phyloP scores from a whole-genome alignment of 2,797 vertebrate genomes.

The Crax fasciolata region DNA sequence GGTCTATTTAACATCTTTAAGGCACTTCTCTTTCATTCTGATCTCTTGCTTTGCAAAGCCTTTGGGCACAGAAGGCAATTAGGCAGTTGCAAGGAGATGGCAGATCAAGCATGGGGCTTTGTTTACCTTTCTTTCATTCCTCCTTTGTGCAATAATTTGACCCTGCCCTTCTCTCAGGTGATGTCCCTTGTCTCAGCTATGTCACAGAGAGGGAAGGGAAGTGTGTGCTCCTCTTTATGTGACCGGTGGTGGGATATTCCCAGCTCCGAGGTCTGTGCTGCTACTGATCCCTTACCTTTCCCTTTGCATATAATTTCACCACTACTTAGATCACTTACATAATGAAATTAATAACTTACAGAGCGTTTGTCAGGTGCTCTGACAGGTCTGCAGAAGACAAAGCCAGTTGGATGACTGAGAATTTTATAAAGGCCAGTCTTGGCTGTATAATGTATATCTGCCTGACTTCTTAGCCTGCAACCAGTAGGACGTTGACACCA shows the following conservation, averaged over 20 bases:
- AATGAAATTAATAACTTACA: neutral
- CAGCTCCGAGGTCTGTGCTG: neutral
- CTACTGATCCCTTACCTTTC: neutral
- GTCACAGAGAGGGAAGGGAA: neutral
- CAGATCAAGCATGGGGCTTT: neutral
- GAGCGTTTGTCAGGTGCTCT: neutral
- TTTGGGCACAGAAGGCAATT: constrained; percentile 73
- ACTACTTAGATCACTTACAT: neutral
- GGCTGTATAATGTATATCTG: neutral
- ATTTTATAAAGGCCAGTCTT: neutral
- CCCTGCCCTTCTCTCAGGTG: neutral
- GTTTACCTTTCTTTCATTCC: constrained; percentile 43
- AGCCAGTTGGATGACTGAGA: neutral
- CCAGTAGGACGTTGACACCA: neutral
- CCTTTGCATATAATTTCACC: neutral
- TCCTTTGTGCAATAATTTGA: constrained; percentile 47
- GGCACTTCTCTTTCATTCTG: constrained; percentile 48
- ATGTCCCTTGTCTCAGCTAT: neutral
- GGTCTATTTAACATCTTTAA: constrained; percentile 69
- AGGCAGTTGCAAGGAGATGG: constrained; percentile 39
- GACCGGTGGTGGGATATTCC: neutral
- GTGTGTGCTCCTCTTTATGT: neutral
- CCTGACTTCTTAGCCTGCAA: neutral
- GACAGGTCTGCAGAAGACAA: neutral
- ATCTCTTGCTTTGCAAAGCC: constrained; percentile 59